Evolutionary conservation across 2,888 invertebrate genomes (phyloP), one percentile per base, ranked within the genome.

Genomic region (Acanthacorydalis orientalis): DNA sequence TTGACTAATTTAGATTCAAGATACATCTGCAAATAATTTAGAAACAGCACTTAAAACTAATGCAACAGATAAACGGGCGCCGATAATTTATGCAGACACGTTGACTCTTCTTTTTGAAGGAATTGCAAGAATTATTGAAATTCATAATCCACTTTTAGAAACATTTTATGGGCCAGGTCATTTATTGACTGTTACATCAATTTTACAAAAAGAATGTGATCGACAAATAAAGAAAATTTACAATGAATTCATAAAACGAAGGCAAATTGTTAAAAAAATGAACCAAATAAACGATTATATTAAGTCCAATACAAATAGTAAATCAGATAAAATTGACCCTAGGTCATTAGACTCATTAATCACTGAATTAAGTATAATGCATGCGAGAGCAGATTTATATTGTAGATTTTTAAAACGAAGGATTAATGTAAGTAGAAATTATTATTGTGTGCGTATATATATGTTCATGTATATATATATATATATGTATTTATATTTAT

Each of bases 331-430:
- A 56, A 61, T 75, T 14, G 88, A 91, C 64, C 83, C 89, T 0
- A 83, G 86, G 58, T 84, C 84, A 56, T 73, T 91, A 48, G 97
- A 97, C 69, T 77, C 84, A 0, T 70, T 90, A 41, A 77, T 97
- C 49, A 82, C 84, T 0, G 97, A 98, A 68, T 76, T 96, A 49
- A 91, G 93, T 0, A 73, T 92, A 43, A 82, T 95, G 68, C 92
- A 92, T 67, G 82, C 89, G 1, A 73, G 93, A 53, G 77, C 87
- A n/a, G 87, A 90, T 59, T 70, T 97, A 16, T 98, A 96, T 65
- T 79, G 89, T 56, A 74, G 83, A 54, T 98, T 97, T 69, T 71
- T 97, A 51, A 72, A 78, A 46, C 72, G 89, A 50, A 75, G 90
- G 59, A 70, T 85, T 15, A 73, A 72, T 62, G 86, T 85, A 62